Evolutionary conservation across 2,888 invertebrate genomes (phyloP), one percentile per base, ranked within the genome.

Genomic region (Petrolisthes cinctipes): DNA sequence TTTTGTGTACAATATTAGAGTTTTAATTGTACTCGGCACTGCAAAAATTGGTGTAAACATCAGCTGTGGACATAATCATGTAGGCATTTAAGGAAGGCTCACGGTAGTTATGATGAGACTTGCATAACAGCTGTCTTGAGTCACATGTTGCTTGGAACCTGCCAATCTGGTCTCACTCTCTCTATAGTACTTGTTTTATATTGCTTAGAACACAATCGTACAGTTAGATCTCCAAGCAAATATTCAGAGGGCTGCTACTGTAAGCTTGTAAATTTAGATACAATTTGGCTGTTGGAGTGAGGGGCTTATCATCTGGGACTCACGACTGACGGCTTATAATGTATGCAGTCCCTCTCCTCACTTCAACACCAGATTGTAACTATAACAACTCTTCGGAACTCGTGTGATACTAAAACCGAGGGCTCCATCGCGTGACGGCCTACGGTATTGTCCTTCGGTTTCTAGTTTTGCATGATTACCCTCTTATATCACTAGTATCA

Each of bases 51-150:
- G 11, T 73, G 57, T 54, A 37, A 37, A 57, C 20, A 14, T n/a
- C 87, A 81, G n/a, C 85, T 75, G 66, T 82, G 76, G 73, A 61
- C 76, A 66, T 73, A 57, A 51, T 57, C 23, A 37, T 73, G 17
- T 56, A 73, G n/a, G 57, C 23, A n/a, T 66, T 66, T 37, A 53
- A 53, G 57, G 71, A 23, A 84, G 87, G 83, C 87, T 88, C 84
- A 23, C 87, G 56, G 87, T 83, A 84, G 87, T 88, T 88, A 87
- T 87, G 87, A 86, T 79, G 71, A 75, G 80, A 14, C 20, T 37
- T 84, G 84, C 87, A 88, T 88, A 88, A 88, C 87, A 83, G 83
- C 87, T 88, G 84, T 84, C 68, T 83, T 78, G 81, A 88, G 84
- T 84, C 84, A 81, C 37, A 23, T 37, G 37, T 71, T 75, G 81